These are phyloP conservation scores for Morpho deidamia DNA, from an alignment of 2,888 invertebrate genomes.

Conservation along the genomic window DNA sequence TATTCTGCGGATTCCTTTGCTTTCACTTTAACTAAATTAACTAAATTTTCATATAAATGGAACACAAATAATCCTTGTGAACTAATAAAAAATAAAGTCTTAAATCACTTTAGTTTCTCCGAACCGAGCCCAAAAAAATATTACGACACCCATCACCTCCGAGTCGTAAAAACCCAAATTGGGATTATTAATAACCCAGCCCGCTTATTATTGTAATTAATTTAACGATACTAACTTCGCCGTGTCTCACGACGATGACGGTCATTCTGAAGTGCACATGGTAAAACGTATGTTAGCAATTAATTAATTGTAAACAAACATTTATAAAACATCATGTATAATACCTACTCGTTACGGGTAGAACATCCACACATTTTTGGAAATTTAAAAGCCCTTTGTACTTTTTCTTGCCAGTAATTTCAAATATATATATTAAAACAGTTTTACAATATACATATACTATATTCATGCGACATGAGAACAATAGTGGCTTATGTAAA, in stretches of 20 bases:
- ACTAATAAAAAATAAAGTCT: too few species aligned
- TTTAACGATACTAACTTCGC: constrained; percentile 31
- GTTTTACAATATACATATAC: too few species aligned
- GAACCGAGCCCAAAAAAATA: constrained; percentile 26
- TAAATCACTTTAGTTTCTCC: not conserved
- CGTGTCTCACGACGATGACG: constrained; percentile 20
- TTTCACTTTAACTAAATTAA: too few species aligned
- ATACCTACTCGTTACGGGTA: not conserved
- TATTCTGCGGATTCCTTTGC: too few species aligned
- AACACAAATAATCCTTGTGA: too few species aligned
- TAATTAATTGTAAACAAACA: constrained; percentile 10
- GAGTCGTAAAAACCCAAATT: constrained; percentile 54
- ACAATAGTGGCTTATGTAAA: too few species aligned
- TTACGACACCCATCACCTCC: constrained; percentile 25
- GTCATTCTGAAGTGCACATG: constrained; percentile 11
- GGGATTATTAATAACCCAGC: constrained; percentile 51
- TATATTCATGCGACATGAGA: too few species aligned
- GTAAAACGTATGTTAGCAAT: constrained; percentile 10
- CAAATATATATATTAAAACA: too few species aligned
- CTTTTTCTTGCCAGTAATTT: too few species aligned
- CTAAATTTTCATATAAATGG: too few species aligned
- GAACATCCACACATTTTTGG: not conserved
- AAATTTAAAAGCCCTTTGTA: too few species aligned
- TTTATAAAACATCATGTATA: constrained; percentile 2
- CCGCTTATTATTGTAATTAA: constrained; percentile 46